Percentiles rank a stretch among this genome's conserved stretches.
Conservation (phyloP, 2,888 invertebrate species). For the Watsonalla binaria region DNA sequence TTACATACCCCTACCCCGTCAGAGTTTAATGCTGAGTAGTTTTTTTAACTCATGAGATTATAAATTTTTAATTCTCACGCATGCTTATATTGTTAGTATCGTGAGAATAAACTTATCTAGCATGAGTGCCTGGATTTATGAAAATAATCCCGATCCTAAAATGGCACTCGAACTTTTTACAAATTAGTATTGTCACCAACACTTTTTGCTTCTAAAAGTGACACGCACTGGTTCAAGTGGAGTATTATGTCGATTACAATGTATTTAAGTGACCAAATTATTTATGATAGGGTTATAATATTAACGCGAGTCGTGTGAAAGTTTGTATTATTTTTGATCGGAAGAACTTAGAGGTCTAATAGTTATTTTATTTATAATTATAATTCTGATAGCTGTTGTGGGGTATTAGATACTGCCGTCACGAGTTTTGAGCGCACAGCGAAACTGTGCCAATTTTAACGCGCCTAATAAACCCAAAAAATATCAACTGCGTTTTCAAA, state of each 20-base stretch:
- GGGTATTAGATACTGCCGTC: too few relatives aligned
- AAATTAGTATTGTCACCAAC: slow-evolving; percentile 12
- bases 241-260: slow-evolving; percentile 40
- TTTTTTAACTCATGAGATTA: too few relatives aligned
- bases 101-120: slow-evolving; percentile 8
- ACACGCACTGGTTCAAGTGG: slow-evolving; percentile 61
- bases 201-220: slow-evolving; percentile 38
- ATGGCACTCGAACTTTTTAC: slow-evolving; percentile 32
- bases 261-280: slow-evolving; percentile 39
- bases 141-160: slow-evolving; percentile 34
- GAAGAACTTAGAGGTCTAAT: too few relatives aligned
- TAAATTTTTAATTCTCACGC: too few relatives aligned
- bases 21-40: too few relatives aligned
- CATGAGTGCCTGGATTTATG: slow-evolving; percentile 5
- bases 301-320: slow-evolving; percentile 24
- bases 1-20: too few relatives aligned
- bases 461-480: too few relatives aligned
- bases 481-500: too few relatives aligned
- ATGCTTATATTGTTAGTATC: neutral
- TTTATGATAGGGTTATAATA: slow-evolving; percentile 33
- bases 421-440: too few relatives aligned
- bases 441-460: too few relatives aligned
- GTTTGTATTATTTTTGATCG: slow-evolving; percentile 9
- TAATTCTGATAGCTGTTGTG: too few relatives aligned
- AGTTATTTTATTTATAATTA: too few relatives aligned